phyloP scores from a whole-genome alignment of 2,888 invertebrate genomes.

The Lasioglossum malachurum region DNA sequence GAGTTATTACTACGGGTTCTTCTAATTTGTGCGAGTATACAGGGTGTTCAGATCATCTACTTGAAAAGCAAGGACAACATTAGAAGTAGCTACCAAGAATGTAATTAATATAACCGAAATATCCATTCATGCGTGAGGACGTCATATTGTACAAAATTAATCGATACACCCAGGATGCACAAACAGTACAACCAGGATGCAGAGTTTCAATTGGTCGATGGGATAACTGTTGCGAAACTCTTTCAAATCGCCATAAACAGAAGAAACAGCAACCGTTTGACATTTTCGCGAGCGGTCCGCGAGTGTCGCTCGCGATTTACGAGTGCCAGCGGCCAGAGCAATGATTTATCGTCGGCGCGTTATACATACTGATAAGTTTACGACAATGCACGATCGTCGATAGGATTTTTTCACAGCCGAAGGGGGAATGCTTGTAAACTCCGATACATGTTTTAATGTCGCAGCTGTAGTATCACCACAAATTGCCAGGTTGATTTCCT shows the following conservation, averaged over 20 bases:
- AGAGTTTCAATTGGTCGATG: neutral
- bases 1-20: no score
- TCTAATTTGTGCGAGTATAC: no score
- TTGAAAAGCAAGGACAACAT: no score
- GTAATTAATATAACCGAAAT: no score
- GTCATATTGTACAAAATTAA: no score
- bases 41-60: no score
- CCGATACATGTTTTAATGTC: constrained; percentile 5
- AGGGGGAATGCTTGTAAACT: constrained; percentile 19
- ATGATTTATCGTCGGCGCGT: constrained; percentile 42
- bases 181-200: no score
- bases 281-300: constrained; percentile 36
- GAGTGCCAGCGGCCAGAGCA: constrained; percentile 25
- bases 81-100: no score
- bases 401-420: constrained; percentile 12
- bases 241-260: neutral
- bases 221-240: neutral
- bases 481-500: constrained; percentile 22
- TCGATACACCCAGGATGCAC: no score
- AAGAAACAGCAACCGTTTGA: constrained; percentile 25
- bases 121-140: no score
- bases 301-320: constrained; percentile 44
- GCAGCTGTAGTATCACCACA: constrained; percentile 18
- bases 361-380: constrained; percentile 44
- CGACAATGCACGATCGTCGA: constrained; percentile 44